Percentiles rank a stretch among this genome's conserved stretches.
Conservation (phyloP, 2,797 vertebrate species). For the Gobio occitaniae region DNA sequence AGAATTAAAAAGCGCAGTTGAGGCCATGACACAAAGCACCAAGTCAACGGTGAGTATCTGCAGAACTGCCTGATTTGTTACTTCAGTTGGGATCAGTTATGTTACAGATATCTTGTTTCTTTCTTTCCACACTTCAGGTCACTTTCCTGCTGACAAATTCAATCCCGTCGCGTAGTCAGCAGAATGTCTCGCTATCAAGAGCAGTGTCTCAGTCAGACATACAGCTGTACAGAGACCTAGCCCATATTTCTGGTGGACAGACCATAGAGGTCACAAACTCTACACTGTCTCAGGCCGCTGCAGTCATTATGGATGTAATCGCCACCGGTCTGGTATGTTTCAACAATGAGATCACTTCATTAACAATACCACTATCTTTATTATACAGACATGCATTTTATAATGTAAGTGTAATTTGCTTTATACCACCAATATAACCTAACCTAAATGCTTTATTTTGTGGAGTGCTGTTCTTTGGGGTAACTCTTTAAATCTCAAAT, state of each 20-base stretch:
- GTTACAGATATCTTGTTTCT: not conserved
- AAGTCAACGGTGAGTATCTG: conserved; percentile 68
- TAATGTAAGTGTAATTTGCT: not conserved
- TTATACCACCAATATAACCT: not conserved
- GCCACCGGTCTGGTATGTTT: conserved; percentile 65
- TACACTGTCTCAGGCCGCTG: conserved; percentile 62
- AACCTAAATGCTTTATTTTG: not conserved
- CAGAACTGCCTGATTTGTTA: not conserved
- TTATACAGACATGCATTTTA: not conserved
- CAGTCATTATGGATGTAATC: conserved; percentile 68
- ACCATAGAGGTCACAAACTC: conserved; percentile 70
- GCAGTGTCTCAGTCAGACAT: conserved; percentile 31
- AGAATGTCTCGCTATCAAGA: not conserved
- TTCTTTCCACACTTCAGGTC: conserved; percentile 61
- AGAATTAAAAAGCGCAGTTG: conserved; percentile 64
- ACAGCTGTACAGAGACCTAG: conserved; percentile 71
- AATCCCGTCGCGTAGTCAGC: conserved; percentile 21
- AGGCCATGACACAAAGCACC: conserved; percentile 70
- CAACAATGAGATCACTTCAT: too few species aligned
- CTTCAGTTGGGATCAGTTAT: not conserved
- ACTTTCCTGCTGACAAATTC: conserved; percentile 72
- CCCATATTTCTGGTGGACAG: conserved; percentile 72
- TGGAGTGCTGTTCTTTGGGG: not conserved
- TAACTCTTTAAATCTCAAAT: not conserved
- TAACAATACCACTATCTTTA: too few species aligned